Conservation (phyloP, 2,113 vertebrate species). For the Bubalus kerabau region DNA sequence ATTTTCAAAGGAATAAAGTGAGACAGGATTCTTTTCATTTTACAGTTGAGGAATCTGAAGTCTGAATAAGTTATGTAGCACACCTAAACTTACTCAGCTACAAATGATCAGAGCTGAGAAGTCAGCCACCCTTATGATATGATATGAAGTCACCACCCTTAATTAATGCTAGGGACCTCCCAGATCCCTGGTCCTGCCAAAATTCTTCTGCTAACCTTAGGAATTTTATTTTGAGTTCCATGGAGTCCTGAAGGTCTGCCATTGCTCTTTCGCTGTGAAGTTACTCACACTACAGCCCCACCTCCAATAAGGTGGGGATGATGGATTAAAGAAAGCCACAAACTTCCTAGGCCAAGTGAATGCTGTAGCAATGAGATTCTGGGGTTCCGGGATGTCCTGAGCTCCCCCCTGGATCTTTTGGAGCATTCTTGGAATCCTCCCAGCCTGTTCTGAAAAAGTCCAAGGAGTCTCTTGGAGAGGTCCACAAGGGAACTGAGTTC, state of each 20-base stretch:
- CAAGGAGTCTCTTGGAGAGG: conserved; percentile 20
- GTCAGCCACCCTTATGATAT: neutral
- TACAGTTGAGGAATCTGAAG: neutral
- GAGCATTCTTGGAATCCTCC: conserved; percentile 59
- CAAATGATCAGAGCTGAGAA: neutral
- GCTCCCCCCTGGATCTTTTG: neutral
- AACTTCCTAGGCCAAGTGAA: neutral
- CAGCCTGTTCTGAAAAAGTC: conserved; percentile 11
- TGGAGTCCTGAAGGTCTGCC: neutral
- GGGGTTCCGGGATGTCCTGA: neutral
- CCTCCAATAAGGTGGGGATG: neutral
- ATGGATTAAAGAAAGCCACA: neutral
- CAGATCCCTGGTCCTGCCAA: neutral
- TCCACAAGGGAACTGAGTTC: neutral
- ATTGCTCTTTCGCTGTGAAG: neutral
- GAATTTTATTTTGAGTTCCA: neutral
- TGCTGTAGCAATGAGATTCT: neutral
- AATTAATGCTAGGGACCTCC: neutral
- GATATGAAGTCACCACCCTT: neutral
- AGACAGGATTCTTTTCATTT: neutral
- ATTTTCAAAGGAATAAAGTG: neutral
- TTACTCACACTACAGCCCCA: neutral
- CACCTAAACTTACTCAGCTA: neutral
- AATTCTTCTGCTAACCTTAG: neutral
- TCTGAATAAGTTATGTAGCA: neutral